Evolutionary conservation across 1,140 invertebrate species (phyloP).

Genomic region (Pogonomyrmex californicus): DNA sequence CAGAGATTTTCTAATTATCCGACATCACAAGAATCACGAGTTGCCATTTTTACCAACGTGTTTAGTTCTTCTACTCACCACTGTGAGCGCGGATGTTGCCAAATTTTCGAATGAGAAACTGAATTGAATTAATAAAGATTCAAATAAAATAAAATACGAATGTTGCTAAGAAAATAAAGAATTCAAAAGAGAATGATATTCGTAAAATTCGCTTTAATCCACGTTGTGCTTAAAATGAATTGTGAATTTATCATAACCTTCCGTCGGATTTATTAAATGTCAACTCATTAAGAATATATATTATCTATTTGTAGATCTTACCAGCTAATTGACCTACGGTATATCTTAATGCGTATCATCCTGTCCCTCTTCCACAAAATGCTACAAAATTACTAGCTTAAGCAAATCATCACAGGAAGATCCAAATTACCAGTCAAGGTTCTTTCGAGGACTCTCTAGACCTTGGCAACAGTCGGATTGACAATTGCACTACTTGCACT

Average conservation of each 20-base stretch:
- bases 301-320: background rate
- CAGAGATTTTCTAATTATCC: slow-evolving; percentile 29
- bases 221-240: background rate
- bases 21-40: background rate
- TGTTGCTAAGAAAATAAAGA: background rate
- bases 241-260: background rate
- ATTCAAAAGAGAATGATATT: background rate
- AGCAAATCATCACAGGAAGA: slow-evolving; percentile 48
- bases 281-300: slow-evolving; percentile 28
- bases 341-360: background rate
- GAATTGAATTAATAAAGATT: background rate
- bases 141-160: background rate
- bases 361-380: background rate
- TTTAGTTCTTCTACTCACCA: slow-evolving; percentile 41
- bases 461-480: slow-evolving; percentile 38
- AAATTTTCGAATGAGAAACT: slow-evolving; percentile 8
- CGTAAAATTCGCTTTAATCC: background rate
- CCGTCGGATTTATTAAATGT: background rate
- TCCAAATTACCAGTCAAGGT: slow-evolving; percentile 59
- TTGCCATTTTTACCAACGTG: slow-evolving; percentile 40
- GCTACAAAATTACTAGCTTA: slow-evolving; percentile 19
- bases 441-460: slow-evolving; percentile 30
- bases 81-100: slow-evolving; percentile 8
- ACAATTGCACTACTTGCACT: slow-evolving; percentile 1
- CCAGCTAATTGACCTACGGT: background rate